phyloP scores from a whole-genome alignment of 2,888 invertebrate genomes.

The Megaustenia siamemsis region DNA sequence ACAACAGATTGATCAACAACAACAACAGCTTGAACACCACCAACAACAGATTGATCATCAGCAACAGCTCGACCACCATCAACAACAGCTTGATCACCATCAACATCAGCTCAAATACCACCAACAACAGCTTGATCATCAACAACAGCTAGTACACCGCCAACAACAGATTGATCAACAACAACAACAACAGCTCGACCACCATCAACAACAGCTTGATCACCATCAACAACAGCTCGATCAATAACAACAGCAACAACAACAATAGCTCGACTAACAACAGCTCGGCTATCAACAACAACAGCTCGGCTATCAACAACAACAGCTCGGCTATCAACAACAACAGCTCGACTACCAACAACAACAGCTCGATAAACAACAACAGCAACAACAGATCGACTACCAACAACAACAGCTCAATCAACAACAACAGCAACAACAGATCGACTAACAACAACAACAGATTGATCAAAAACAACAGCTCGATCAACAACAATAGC shows the following conservation, averaged over 20 bases:
- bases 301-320: constrained; percentile 55
- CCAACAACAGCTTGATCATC: background rate
- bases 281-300: too few relatives aligned
- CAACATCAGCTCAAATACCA: constrained; percentile 2
- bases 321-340: too few relatives aligned
- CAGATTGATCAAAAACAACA: constrained; percentile 57
- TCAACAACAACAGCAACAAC: constrained; percentile 67
- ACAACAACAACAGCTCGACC: constrained; percentile 67
- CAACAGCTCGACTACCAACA: too few relatives aligned
- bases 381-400: constrained; percentile 34
- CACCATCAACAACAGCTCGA: constrained; percentile 67
- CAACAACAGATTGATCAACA: background rate
- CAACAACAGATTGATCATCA: too few relatives aligned
- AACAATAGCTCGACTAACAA: constrained; percentile 56
- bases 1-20: too few relatives aligned
- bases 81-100: background rate
- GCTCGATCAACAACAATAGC: constrained; percentile 89
- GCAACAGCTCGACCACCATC: too few relatives aligned
- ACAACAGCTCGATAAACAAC: background rate
- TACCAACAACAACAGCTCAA: background rate
- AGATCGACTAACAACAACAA: background rate
- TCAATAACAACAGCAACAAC: background rate
- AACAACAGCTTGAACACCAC: background rate
- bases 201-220: background rate
- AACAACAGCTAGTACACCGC: background rate